Conservation (phyloP, 2,797 vertebrate species). For the Anguilla anguilla region DNA sequence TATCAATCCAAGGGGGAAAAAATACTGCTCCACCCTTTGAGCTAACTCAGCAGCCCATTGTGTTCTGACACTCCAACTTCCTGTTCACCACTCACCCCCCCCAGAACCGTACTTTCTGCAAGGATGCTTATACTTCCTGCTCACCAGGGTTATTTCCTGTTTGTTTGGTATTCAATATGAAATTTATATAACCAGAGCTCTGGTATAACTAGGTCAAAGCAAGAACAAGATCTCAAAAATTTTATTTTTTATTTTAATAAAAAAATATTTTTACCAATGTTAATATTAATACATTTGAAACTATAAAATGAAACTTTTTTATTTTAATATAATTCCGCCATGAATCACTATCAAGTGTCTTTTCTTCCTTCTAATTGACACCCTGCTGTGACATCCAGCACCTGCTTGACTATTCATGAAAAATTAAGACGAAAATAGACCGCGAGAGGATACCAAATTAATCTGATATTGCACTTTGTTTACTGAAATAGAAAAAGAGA, state of each 20-base stretch:
- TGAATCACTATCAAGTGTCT: no score
- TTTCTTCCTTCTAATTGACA: no score
- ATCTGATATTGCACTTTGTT: not conserved
- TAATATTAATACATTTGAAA: slow-evolving; percentile 7
- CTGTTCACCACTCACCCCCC: slow-evolving; percentile 62
- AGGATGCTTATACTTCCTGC: slow-evolving; percentile 42
- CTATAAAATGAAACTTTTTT: not conserved
- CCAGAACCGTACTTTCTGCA: slow-evolving; percentile 51
- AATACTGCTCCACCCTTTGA: slow-evolving; percentile 42
- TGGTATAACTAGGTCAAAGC: not conserved
- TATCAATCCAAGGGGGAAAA: slow-evolving; percentile 36
- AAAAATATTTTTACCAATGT: not conserved
- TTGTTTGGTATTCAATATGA: slow-evolving; percentile 31
- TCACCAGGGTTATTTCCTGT: slow-evolving; percentile 50
- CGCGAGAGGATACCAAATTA: not conserved
- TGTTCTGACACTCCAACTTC: slow-evolving; percentile 59
- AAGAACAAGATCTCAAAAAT: not conserved
- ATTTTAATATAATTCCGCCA: no score
- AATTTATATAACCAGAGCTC: not conserved
- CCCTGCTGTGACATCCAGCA: no score
- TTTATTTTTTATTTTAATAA: not conserved
- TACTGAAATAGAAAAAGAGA: not conserved
- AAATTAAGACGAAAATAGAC: not conserved
- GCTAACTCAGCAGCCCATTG: slow-evolving; percentile 59
- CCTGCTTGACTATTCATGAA: not conserved